Percentiles rank a stretch among this genome's conserved stretches.
Evolutionary conservation across 2,888 invertebrate species (phyloP).

Genomic region (Emesis furor): DNA sequence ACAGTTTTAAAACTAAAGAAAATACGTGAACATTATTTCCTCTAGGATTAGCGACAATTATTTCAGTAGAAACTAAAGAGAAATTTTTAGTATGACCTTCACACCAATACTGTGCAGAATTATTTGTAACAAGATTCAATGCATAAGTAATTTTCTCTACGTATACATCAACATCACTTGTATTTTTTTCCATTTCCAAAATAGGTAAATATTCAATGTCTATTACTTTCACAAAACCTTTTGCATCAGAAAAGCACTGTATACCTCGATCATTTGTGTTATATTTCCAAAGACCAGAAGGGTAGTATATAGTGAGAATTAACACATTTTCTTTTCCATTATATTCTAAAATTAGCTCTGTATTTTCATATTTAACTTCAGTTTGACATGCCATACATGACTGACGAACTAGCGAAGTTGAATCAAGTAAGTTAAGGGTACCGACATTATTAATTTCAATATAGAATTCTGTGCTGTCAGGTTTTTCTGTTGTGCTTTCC

Average conservation of each 20-base stretch:
- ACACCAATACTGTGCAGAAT: conserved; percentile 94
- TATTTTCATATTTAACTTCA: conserved; percentile 80
- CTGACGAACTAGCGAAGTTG: conserved; percentile 71
- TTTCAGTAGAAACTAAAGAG: conserved; percentile 87
- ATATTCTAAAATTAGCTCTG: conserved; percentile 85
- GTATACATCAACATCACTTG: conserved; percentile 49
- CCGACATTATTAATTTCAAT: conserved; percentile 84
- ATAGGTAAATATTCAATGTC: conserved; percentile 84
- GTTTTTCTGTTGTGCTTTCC: conserved; percentile 6
- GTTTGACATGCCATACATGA: conserved; percentile 87
- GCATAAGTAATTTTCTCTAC: conserved; percentile 88
- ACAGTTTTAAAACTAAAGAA: conserved; percentile 82
- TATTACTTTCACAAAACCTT: conserved; percentile 88
- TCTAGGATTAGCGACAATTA: conserved; percentile 88
- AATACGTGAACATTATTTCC: conserved; percentile 85
- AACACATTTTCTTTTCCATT: conserved; percentile 81
- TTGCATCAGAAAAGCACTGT: conserved; percentile 93
- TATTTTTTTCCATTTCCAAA: conserved; percentile 70
- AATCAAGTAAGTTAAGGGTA: conserved; percentile 79
- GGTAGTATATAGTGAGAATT: conserved; percentile 91
- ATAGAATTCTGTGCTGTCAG: conserved; percentile 64
- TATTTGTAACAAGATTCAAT: conserved; percentile 88
- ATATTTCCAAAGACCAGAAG: conserved; percentile 90
- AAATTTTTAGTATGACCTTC: conserved; percentile 91
- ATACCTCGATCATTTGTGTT: conserved; percentile 87